These are phyloP conservation scores for Dysidea cf. avara DNA, from an alignment of 37 sponge, comb jelly and placozoan genomes.

Conservation along the genomic window DNA sequence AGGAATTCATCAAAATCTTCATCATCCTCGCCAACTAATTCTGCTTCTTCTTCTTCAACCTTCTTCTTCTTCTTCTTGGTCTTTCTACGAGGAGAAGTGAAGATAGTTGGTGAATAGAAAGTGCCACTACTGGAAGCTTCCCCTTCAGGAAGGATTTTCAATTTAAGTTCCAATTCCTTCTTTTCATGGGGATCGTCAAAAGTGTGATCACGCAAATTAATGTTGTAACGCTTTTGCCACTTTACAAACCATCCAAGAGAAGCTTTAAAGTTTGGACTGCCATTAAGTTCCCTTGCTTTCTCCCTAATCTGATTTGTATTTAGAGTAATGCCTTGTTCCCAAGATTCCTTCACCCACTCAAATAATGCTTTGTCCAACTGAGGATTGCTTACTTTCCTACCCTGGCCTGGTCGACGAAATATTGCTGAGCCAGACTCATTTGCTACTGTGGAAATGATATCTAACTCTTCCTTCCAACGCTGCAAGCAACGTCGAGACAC, in stretches of 20 bases:
- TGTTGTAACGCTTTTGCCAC: conserved; percentile 64
- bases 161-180: conserved; percentile 53
- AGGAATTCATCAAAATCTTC: conserved; percentile 72
- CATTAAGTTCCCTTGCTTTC: conserved; percentile 61
- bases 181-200: conserved; percentile 31
- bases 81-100: conserved; percentile 37
- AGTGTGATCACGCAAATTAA: conserved; percentile 64
- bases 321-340: conserved; percentile 64
- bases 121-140: conserved; percentile 21
- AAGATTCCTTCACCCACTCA: conserved; percentile 64
- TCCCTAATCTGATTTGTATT: conserved; percentile 46
- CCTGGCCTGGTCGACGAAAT: conserved; percentile 77
- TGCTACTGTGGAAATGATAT: conserved; percentile 74
- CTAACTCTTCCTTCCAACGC: conserved; percentile 76
- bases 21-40: conserved; percentile 36
- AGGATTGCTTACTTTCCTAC: conserved; percentile 64
- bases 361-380: conserved; percentile 52
- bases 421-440: conserved; percentile 71
- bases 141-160: conserved; percentile 68
- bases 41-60: conserved; percentile 24
- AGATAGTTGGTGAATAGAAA: conserved; percentile 2
- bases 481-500: conserved; percentile 76
- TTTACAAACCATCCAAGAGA: conserved; percentile 83
- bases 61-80: conserved; percentile 28
- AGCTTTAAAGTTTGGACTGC: conserved; percentile 59